phyloP scores from a whole-genome alignment of 2,113 vertebrate species.

The Engraulis encrasicolus region DNA sequence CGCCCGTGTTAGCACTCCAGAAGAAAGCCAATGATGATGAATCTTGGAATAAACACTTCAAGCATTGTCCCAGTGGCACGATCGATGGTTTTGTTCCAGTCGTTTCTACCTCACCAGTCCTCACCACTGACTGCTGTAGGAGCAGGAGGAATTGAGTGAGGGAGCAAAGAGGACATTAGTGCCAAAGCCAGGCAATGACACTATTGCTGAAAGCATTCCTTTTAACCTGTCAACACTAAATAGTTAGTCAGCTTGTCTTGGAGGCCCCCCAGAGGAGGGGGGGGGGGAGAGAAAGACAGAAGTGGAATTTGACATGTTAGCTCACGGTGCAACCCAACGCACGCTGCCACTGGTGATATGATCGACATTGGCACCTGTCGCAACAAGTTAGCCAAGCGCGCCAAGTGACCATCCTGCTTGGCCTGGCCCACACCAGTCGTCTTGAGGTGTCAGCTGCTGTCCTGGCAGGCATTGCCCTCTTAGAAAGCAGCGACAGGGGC shows the following conservation, averaged over 20 bases:
- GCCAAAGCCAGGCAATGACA: not conserved
- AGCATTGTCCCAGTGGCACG: not conserved
- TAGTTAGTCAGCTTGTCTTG: conserved; percentile 49
- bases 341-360: conserved; percentile 64
- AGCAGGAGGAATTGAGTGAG: not conserved
- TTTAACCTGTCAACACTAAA: conserved; percentile 55
- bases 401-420: conserved; percentile 49
- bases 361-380: conserved; percentile 73
- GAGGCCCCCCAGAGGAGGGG: too few relatives aligned
- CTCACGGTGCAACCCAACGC: conserved; percentile 58
- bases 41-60: not conserved
- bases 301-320: conserved; percentile 59
- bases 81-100: not conserved
- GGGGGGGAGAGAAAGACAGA: conserved; percentile 34
- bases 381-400: conserved; percentile 60
- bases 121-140: not conserved
- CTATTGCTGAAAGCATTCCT: conserved; percentile 45
- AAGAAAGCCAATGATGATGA: not conserved
- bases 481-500: conserved; percentile 2
- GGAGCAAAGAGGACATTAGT: not conserved
- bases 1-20: not conserved
- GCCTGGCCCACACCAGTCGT: conserved; percentile 17
- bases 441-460: not conserved
- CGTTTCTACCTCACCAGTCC: not conserved
- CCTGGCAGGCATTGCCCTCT: not conserved